Evolutionary conservation across 2,888 invertebrate species (phyloP), one percentile per base, ranked within the genome.

Genomic region (Andrena trimmerana): DNA sequence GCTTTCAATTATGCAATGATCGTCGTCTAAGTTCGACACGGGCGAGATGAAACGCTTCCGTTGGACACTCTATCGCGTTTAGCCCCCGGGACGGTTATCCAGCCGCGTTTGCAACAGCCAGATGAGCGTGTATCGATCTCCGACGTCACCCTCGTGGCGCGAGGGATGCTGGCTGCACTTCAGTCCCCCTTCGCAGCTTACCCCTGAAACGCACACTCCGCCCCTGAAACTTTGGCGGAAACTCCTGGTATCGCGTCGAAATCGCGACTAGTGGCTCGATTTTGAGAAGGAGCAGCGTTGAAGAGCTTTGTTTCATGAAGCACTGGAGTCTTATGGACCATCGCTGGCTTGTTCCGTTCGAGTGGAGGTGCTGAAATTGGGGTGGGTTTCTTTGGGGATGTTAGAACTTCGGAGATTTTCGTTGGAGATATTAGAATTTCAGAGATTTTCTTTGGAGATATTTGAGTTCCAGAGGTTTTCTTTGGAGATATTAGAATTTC

Each of bases 81-180:
- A 27, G 27, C 36, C 52, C n/a, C 67, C n/a, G 8, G 75, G 65
- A 54, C n/a, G 20, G 10, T n/a, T 13, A 36, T 16, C 13, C 73
- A 31, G 7, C 36, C 42, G 7, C 27, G 50, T 10, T 68, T 75
- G 36, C 66, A n/a, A 27, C 6, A 6, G 57, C 54, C 57, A 85
- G 78, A 81, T 82, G 86, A 82, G 81, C 54, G n/a, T 84, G 69
- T 88, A 89, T 89, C 88, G 88, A 89, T 89, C 83, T 80, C 48
- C 83, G 72, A 87, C 86, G 89, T 88, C 86, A 88, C 70, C 20
- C 72, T 24, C 67, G 82, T 80, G 86, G 83, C 85, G 84, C 84
- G 84, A 76, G 50, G 83, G 68, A 69, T 57, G 68, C 57, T 60
- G 60, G n/a, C 60, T 29, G 31, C 57, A 57, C 68, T 69, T 52